Percentiles rank a stretch among this genome's conserved stretches.
These are phyloP conservation scores for Anisognathus igniventris DNA, from an alignment of 2,797 vertebrate species.

Conservation along the genomic window DNA sequence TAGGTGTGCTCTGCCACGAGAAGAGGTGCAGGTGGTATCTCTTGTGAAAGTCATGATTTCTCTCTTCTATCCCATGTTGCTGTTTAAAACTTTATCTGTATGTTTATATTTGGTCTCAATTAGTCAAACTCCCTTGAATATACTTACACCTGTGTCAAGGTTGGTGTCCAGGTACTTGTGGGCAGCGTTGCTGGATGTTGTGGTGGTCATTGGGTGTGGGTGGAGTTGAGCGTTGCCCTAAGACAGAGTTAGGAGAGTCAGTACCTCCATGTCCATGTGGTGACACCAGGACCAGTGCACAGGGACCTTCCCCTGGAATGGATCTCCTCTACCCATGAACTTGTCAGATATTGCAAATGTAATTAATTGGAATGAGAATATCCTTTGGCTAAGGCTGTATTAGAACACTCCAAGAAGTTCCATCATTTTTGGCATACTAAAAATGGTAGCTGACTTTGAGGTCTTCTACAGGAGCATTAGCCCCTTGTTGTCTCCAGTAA, in stretches of 20 bases:
- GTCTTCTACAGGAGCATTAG: neutral
- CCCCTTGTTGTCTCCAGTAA: neutral
- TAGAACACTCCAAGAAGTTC: rapidly evolving
- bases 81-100: neutral
- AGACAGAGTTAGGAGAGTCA: neutral
- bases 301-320: neutral
- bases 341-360: neutral
- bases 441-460: neutral
- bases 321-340: neutral
- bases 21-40: neutral
- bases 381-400: neutral
- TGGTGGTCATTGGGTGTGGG: neutral
- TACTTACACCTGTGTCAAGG: neutral
- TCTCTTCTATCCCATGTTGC: rapidly evolving
- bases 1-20: neutral
- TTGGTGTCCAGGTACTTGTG: neutral
- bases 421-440: neutral
- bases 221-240: rapidly evolving
- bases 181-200: rapidly evolving
- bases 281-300: neutral
- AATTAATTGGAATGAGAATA: neutral
- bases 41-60: neutral
- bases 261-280: rapidly evolving
- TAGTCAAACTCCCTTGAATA: neutral
- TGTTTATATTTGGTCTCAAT: neutral